Conservation (phyloP, 2,113 vertebrate species). For the human (Homo sapiens) region DNA sequence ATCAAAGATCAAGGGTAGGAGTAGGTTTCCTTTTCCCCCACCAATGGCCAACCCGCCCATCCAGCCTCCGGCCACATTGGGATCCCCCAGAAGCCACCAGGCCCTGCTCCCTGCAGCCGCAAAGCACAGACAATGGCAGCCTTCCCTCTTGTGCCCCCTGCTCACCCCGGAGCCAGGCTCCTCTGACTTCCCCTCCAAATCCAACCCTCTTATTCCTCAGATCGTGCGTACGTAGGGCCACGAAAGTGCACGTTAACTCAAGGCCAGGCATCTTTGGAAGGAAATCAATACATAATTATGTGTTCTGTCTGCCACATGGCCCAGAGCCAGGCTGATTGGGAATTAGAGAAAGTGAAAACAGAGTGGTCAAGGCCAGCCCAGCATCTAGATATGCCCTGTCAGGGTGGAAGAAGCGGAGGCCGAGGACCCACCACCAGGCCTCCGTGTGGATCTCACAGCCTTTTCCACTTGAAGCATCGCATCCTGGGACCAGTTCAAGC, state of each 20-base stretch:
- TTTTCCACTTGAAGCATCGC: not conserved
- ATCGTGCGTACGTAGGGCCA: constrained; percentile 51
- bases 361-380: not conserved
- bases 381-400: not conserved
- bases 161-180: not conserved
- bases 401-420: not conserved
- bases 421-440: too few species aligned
- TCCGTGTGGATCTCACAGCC: not conserved
- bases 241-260: not conserved
- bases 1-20: not conserved
- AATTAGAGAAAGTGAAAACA: not conserved
- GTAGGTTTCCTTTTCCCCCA: not conserved
- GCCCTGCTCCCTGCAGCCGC: not conserved
- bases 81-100: not conserved
- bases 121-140: not conserved
- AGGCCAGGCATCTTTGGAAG: constrained; percentile 66
- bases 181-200: not conserved
- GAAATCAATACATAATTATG: constrained; percentile 82
- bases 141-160: not conserved
- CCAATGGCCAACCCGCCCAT: too few species aligned
- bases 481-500: not conserved
- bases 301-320: constrained; percentile 22
- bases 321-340: constrained; percentile 31
- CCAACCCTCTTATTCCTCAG: constrained; percentile 54
- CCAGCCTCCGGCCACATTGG: not conserved